Conservation (phyloP, 2,888 invertebrate genomes). For the Apamea monoglypha region DNA sequence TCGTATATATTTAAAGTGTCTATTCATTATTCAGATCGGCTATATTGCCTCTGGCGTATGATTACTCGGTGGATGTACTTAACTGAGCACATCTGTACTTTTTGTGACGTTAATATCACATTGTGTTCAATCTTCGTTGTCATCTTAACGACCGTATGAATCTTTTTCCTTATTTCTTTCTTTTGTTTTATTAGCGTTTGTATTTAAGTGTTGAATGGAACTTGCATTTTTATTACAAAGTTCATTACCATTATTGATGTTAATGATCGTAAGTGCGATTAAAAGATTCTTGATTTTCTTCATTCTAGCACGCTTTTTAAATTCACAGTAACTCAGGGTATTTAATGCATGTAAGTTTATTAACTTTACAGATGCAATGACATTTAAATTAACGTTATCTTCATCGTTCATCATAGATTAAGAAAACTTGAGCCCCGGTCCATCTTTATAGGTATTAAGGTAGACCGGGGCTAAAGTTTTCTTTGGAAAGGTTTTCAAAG, state of each 20-base stretch:
- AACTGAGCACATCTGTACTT: constrained; percentile 24
- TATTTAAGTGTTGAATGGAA: constrained; percentile 30
- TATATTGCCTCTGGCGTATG: constrained; percentile 31
- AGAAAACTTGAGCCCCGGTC: constrained; percentile 7
- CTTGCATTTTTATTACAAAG: constrained; percentile 29
- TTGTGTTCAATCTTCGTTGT: constrained; percentile 50
- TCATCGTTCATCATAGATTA: neutral
- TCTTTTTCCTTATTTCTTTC: constrained; percentile 36
- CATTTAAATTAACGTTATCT: neutral
- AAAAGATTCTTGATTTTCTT: neutral
- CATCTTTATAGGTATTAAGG: constrained; percentile 1
- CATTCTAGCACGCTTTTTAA: neutral
- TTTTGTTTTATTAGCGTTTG: constrained; percentile 17
- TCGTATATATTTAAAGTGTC: constrained; percentile 36
- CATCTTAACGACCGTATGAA: constrained; percentile 48
- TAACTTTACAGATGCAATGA: neutral
- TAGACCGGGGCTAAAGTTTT: neutral
- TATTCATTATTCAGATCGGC: constrained; percentile 42
- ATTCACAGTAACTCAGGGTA: neutral
- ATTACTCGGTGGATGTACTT: constrained; percentile 31
- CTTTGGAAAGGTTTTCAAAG: neutral
- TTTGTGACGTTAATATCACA: constrained; percentile 48
- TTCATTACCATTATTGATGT: constrained; percentile 6
- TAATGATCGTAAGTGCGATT: neutral
- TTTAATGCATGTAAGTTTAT: constrained; percentile 3